These are phyloP conservation scores for Neostethus bicornis DNA, from an alignment of 2,797 vertebrate genomes.

Conservation along the genomic window DNA sequence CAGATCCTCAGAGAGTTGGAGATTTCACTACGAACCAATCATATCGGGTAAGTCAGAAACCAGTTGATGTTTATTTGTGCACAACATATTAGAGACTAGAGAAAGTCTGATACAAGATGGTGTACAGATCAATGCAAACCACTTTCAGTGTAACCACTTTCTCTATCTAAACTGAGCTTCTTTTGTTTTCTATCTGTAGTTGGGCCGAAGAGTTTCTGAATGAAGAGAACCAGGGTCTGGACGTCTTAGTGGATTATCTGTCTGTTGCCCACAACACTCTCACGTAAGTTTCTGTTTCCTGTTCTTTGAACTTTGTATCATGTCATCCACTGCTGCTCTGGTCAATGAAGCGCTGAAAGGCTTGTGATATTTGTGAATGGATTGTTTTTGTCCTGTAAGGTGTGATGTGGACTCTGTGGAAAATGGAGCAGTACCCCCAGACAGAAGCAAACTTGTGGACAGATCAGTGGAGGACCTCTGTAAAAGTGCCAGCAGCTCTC, in stretches of 20 bases:
- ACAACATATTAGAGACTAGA: no score
- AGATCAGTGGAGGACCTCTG: conserved; percentile 86
- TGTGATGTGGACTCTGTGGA: conserved; percentile 83
- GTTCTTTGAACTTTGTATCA: neutral
- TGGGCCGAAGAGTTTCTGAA: conserved; percentile 97
- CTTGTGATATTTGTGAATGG: neutral
- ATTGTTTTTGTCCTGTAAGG: conserved; percentile 62
- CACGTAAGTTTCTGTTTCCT: conserved; percentile 76
- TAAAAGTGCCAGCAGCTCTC: conserved; percentile 78
- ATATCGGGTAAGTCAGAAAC: conserved; percentile 87
- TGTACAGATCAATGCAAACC: no score
- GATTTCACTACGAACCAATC: conserved; percentile 94
- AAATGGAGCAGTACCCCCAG: conserved; percentile 68
- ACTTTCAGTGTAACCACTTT: no score
- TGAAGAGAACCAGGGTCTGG: conserved; percentile 89
- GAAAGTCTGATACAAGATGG: no score
- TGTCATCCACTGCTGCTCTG: neutral
- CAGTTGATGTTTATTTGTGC: neutral
- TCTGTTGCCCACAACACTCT: conserved; percentile 86
- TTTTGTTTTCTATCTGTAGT: conserved; percentile 60
- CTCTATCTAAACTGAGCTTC: no score
- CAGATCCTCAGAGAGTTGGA: conserved; percentile 92
- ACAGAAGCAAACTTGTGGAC: conserved; percentile 80
- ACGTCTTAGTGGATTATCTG: conserved; percentile 90
- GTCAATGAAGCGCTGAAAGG: neutral